These are phyloP conservation scores for Diloba caeruleocephala DNA, from an alignment of 2,888 invertebrate species.

Conservation along the genomic window DNA sequence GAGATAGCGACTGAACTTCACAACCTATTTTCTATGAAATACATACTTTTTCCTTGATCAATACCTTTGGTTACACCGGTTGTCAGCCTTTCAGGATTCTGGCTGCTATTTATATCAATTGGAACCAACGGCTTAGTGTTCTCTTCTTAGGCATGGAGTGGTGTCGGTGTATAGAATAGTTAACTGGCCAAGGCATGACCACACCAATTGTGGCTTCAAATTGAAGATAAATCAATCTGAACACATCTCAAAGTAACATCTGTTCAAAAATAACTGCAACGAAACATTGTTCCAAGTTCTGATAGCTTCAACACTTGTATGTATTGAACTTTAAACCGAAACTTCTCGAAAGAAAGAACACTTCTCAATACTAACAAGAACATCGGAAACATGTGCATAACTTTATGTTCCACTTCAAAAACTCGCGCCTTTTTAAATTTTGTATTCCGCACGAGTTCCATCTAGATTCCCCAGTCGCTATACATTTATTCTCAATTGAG, in stretches of 20 bases:
- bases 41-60: too few species aligned
- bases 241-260: slow-evolving; percentile 14
- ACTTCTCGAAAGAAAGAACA: slow-evolving; percentile 22
- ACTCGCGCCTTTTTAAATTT: too few species aligned
- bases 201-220: too few species aligned
- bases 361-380: slow-evolving; percentile 6
- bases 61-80: too few species aligned
- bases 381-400: neutral
- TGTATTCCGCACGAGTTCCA: neutral
- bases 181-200: too few species aligned
- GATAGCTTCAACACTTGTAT: slow-evolving; percentile 33
- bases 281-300: slow-evolving; percentile 39
- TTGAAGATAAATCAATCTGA: slow-evolving; percentile 15
- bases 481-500: slow-evolving; percentile 7
- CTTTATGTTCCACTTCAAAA: neutral
- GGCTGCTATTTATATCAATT: too few species aligned
- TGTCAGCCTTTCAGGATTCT: too few species aligned
- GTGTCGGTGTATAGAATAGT: too few species aligned
- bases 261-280: slow-evolving; percentile 26
- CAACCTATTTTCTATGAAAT: too few species aligned
- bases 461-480: slow-evolving; percentile 1
- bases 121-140: too few species aligned
- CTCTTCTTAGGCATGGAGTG: too few species aligned
- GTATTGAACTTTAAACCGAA: slow-evolving; percentile 31
- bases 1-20: too few species aligned